Evolutionary conservation across 2,888 invertebrate genomes (phyloP).

Genomic region (Dugesia japonica): DNA sequence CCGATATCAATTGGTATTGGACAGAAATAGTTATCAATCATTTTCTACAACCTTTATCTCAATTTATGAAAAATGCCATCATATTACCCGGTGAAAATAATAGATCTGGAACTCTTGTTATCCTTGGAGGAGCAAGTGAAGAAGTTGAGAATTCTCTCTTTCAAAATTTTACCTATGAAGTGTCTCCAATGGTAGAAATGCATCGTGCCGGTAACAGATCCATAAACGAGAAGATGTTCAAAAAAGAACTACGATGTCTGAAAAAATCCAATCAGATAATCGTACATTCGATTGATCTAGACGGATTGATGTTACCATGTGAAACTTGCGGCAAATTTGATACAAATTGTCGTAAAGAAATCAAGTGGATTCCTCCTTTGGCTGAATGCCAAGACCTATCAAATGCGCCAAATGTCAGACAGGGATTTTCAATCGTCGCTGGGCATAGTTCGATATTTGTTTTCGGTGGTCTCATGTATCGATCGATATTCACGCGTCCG

Average conservation of each 20-base stretch:
- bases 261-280: background rate
- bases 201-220: background rate
- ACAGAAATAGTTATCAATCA: background rate
- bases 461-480: constrained; percentile 2
- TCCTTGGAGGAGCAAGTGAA: background rate
- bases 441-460: background rate
- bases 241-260: background rate
- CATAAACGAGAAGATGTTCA: background rate
- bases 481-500: background rate
- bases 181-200: background rate
- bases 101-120: background rate
- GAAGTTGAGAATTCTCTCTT: background rate
- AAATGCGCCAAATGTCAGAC: background rate
- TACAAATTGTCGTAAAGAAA: background rate
- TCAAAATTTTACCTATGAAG: background rate
- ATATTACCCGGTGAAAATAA: background rate
- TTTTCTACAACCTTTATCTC: background rate
- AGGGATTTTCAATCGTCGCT: background rate
- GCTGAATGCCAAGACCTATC: background rate
- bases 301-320: background rate
- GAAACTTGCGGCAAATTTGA: background rate
- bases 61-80: background rate
- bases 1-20: background rate
- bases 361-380: background rate
- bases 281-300: background rate